Base-by-base conservation (phyloP, 2,888 invertebrate genomes). In the Drosophila phalerata region DNA sequence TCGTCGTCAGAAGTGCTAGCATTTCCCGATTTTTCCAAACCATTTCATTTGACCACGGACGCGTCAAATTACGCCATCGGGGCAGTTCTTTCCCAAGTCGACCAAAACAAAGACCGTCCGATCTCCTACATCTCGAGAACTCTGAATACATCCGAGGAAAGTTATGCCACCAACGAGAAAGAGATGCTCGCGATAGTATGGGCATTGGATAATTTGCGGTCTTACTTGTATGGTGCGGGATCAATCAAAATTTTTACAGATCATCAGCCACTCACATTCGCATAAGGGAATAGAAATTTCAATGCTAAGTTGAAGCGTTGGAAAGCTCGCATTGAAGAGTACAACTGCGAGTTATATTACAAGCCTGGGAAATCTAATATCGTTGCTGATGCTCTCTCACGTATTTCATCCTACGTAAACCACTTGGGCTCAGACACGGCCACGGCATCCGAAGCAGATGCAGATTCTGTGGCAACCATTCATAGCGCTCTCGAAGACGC, bases 361-460 rank as follows among this genome's bases (percentile, higher is more conserved):
- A 28, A 28, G 28, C 32, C 32, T 2, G 32, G 32, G 11, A 32
- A 32, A 32, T 32, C n/a, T n/a, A 37, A 37, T 11, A n/a, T 37
- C 5, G 37, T 37, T n/a, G 37, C 37, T n/a, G n/a, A 37, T n/a
- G 37, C n/a, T 3, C 37, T 37, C n/a, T 37, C n/a, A n/a, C 37
- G 37, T n/a, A 37, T 37, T n/a, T n/a, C n/a, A n/a, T 5, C 37
- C 5, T n/a, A 37, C 37, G 37, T 37, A 5, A 37, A 37, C 37
- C 37, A 37, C n/a, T 37, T 37, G 37, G 37, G 37, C n/a, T 37
- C 37, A n/a, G n/a, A 37, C n/a, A 37, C 37, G n/a, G 37, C 37
- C 37, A 37, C 5, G 5, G 37, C 37, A n/a, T 37, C 37, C 5
- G 37, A 37, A 11, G 13, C 37, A 4, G 34, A 34, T 34, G 34